Evolutionary conservation across 2,113 vertebrate species (phyloP).

Genomic region (Microcebus ravelobensis): DNA sequence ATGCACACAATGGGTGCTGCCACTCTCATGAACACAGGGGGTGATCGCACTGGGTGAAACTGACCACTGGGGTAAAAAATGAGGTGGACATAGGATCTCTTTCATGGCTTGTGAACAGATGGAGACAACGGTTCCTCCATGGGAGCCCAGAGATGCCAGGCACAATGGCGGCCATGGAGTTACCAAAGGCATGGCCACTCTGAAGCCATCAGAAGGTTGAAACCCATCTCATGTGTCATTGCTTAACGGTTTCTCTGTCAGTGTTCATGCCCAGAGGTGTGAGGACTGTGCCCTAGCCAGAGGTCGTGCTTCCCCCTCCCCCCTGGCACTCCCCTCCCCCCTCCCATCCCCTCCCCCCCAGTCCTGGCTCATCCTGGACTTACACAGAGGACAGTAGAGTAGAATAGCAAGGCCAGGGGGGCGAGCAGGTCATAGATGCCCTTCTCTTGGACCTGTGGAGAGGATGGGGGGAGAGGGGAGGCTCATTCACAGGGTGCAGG

Average conservation of each 20-base stretch:
- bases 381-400: slow-evolving; percentile 93
- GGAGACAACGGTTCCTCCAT: not conserved
- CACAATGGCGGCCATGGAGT: fast-evolving
- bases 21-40: fast-evolving
- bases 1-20: not conserved
- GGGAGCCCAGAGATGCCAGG: not conserved
- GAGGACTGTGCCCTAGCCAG: too few relatives aligned
- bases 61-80: not conserved
- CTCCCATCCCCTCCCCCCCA: not conserved
- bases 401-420: slow-evolving; percentile 94
- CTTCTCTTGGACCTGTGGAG: slow-evolving; percentile 91
- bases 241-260: not conserved
- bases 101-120: not conserved
- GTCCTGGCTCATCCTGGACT: slow-evolving; percentile 48
- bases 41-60: fast-evolving
- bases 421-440: slow-evolving; percentile 94
- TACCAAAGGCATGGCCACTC: not conserved
- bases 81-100: not conserved
- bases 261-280: not conserved
- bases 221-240: not conserved
- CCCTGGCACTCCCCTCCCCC: not conserved
- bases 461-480: not conserved
- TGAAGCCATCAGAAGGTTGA: not conserved
- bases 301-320: fast-evolving
- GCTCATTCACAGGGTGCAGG: not conserved